A percentile compares a stretch with the other conserved stretches of the same genome.
Conservation (phyloP, 2,888 invertebrate species). For the Dynastes grantii region DNA sequence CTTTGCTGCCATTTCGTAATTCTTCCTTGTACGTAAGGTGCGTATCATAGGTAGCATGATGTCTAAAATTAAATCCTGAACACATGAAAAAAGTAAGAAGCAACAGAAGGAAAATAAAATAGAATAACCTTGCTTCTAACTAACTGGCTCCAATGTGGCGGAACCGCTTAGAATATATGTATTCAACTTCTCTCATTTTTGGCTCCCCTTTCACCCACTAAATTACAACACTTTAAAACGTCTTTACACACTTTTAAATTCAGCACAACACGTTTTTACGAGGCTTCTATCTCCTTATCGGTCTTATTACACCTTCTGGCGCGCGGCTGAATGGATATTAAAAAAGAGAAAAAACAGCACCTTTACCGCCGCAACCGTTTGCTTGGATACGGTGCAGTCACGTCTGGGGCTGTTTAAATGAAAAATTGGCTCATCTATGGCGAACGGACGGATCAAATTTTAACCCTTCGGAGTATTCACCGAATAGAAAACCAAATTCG, state of each 20-base stretch:
- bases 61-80: not conserved
- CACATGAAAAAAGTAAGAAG: not conserved
- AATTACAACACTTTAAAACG: slow-evolving; percentile 36
- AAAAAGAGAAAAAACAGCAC: slow-evolving; percentile 18
- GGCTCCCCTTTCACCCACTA: slow-evolving; percentile 24
- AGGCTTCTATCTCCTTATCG: slow-evolving; percentile 40
- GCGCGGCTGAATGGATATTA: slow-evolving; percentile 36
- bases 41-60: not conserved
- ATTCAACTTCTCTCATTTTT: slow-evolving; percentile 13
- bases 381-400: not conserved
- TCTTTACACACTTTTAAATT: slow-evolving; percentile 37
- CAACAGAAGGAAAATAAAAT: not conserved
- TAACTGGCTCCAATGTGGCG: not conserved
- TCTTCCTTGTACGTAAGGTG: too few relatives aligned
- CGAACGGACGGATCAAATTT: slow-evolving; percentile 27
- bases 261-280: slow-evolving; percentile 44
- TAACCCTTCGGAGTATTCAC: slow-evolving; percentile 7
- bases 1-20: too few relatives aligned
- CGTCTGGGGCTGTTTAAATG: slow-evolving; percentile 31
- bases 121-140: slow-evolving; percentile 6
- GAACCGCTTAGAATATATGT: not conserved
- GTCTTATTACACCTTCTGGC: slow-evolving; percentile 39
- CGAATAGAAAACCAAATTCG: slow-evolving; percentile 31
- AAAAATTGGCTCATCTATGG: slow-evolving; percentile 36
- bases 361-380: slow-evolving; percentile 4